phyloP scores from a whole-genome alignment of 2,888 invertebrate species.

The Euplagia quadripunctaria region DNA sequence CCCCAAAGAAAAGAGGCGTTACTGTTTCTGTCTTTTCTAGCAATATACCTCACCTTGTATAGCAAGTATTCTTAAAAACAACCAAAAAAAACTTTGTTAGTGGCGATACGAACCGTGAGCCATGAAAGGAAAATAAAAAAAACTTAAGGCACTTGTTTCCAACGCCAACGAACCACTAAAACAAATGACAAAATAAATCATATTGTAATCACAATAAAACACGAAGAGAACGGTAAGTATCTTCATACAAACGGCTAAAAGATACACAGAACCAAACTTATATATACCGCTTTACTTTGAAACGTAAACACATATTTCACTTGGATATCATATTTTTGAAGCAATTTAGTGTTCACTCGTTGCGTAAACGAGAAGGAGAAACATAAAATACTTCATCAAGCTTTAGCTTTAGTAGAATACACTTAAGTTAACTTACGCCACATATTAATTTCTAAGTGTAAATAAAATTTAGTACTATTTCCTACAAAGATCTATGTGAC shows the following conservation, averaged over 20 bases:
- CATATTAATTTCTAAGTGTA: too few species aligned
- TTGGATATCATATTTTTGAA: constrained; percentile 34
- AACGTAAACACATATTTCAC: constrained; percentile 41
- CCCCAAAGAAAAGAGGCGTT: too few species aligned
- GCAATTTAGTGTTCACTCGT: constrained; percentile 44
- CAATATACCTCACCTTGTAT: too few species aligned
- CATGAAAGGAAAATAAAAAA: too few species aligned
- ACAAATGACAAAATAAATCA: constrained; percentile 31
- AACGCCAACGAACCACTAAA: constrained; percentile 15
- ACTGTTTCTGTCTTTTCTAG: too few species aligned
- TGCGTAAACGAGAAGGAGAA: constrained; percentile 2
- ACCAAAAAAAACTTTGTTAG: too few species aligned
- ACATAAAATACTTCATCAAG: neutral
- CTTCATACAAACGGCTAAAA: constrained; percentile 20
- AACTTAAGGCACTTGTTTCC: neutral
- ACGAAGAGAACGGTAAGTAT: constrained; percentile 12
- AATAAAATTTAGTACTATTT: too few species aligned
- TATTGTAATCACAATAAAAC: constrained; percentile 34
- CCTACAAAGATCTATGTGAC: too few species aligned
- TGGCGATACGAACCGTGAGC: too few species aligned
- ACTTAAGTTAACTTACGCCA: too few species aligned
- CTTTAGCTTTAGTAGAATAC: neutral
- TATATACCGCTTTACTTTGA: constrained; percentile 32
- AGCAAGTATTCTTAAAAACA: too few species aligned
- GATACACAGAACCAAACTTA: constrained; percentile 27